phyloP scores from a whole-genome alignment of 2,797 vertebrate species.

The Rhadinocentrus ornatus region DNA sequence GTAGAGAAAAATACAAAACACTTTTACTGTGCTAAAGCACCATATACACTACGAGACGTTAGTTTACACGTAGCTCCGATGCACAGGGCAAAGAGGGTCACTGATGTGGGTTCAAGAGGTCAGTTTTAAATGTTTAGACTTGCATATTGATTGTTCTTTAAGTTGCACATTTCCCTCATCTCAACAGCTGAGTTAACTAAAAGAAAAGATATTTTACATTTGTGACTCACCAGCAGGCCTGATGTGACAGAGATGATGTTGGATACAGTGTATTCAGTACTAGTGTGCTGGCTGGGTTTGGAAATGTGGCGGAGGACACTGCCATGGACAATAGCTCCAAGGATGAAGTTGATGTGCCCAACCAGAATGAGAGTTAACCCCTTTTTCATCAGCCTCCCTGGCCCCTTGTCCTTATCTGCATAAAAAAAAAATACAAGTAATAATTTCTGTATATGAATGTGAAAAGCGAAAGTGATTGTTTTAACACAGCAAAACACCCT shows the following conservation, averaged over 20 bases:
- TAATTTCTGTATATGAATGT: background rate
- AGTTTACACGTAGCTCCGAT: background rate
- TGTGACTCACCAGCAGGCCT: slow-evolving; percentile 88
- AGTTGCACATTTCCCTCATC: background rate
- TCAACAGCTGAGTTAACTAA: background rate
- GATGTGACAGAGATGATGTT: slow-evolving; percentile 93
- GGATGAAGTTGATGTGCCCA: slow-evolving; percentile 90
- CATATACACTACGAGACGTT: background rate
- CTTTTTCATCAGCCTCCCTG: slow-evolving; percentile 87
- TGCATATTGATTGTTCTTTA: background rate
- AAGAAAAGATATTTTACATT: background rate
- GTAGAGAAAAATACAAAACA: slow-evolving; percentile 36
- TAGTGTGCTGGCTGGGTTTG: slow-evolving; percentile 81
- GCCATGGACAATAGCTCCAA: slow-evolving; percentile 93
- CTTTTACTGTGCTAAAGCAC: slow-evolving; percentile 9
- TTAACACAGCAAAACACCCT: too few relatives aligned
- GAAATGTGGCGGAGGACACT: slow-evolving; percentile 91
- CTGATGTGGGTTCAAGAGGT: background rate
- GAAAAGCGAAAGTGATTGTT: background rate
- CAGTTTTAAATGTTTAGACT: background rate
- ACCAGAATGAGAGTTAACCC: slow-evolving; percentile 90
- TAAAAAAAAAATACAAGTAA: slow-evolving; percentile 1
- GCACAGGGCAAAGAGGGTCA: slow-evolving; percentile 5
- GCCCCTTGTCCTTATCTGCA: slow-evolving; percentile 84
- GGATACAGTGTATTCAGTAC: slow-evolving; percentile 86